Evolutionary conservation across 2,113 vertebrate species (phyloP), one percentile per base, ranked within the genome.

Genomic region (Misgurnus mizolepis): DNA sequence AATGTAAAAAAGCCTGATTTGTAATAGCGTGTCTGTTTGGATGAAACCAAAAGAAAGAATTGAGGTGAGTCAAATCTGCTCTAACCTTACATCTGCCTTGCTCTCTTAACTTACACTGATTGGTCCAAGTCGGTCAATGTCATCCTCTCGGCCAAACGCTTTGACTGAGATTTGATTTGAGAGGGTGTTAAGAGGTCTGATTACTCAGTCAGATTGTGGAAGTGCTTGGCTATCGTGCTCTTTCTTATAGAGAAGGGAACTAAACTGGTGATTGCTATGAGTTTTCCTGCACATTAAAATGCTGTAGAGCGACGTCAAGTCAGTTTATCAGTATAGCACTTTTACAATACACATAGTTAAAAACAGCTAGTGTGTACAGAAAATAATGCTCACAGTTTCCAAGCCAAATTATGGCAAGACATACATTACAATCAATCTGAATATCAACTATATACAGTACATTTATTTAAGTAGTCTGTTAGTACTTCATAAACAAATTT

Each of bases 131-230:
- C 55, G 9, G 27, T 58, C 69, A 72, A 41, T 72, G 55, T 58
- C 69, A 56, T 58, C 4, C 10, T 58, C 17, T 72, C 6, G 17
- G 18, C 18, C 43, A 68, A 68, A 68, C 9, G 8, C 40, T 43
- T 8, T 43, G 64, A 53, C 49, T 39, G 10, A 68, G 43, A 49
- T 70, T 55, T 70, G 27, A 70, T 70, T 70, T 39, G 49, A 70
- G 68, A 70, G 68, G 49, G 22, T 14, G 9, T 70, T 39, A 34
- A 70, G 49, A 39, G 69, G 34, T 58, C 55, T 58, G 69, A 72
- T 56, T 72, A 41, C 50, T 72, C 53, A 6, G 34, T 55, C 14
- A 72, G 41, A 72, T 45, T 67, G 65, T 45, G 41, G 39, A 67
- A 67, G 65, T 27, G 65, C 40, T 45, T n/a, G 41, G 15, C 4